Conservation (phyloP, 2,797 vertebrate genomes). For the Pseudochaenichthys georgianus region DNA sequence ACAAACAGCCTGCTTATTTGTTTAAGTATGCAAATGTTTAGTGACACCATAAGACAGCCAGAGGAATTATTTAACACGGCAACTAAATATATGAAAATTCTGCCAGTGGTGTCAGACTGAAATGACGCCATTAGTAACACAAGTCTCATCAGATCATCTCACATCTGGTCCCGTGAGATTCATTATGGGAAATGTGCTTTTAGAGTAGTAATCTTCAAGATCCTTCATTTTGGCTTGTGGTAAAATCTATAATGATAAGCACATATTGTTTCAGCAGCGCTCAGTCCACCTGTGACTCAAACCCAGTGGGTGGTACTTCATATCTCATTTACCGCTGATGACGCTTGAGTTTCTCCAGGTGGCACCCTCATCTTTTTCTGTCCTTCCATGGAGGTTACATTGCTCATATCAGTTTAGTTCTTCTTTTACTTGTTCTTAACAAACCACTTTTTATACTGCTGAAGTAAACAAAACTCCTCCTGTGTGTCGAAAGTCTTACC, state of each 20-base stretch:
- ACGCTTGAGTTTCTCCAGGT: constrained; percentile 42
- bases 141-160: neutral
- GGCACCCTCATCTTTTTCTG: constrained; percentile 31
- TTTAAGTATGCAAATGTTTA: neutral
- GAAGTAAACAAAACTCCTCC: neutral
- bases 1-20: neutral
- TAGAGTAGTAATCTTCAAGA: neutral
- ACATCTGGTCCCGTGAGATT: neutral
- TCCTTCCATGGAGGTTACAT: constrained; percentile 9
- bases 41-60: neutral
- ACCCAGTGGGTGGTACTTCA: constrained; percentile 21
- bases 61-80: neutral
- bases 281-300: constrained; percentile 36
- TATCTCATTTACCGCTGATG: constrained; percentile 21
- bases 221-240: constrained; percentile 4
- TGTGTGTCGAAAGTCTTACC: neutral
- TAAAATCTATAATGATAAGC: neutral
- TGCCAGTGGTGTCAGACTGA: constrained; percentile 7
- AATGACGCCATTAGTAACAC: neutral
- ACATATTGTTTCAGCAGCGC: neutral
- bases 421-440: neutral
- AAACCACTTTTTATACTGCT: neutral
- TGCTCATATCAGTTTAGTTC: constrained; percentile 21
- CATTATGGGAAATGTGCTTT: neutral
- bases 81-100: neutral